Conservation (phyloP, 1,140 invertebrate species). For the Aphidius ervi region DNA sequence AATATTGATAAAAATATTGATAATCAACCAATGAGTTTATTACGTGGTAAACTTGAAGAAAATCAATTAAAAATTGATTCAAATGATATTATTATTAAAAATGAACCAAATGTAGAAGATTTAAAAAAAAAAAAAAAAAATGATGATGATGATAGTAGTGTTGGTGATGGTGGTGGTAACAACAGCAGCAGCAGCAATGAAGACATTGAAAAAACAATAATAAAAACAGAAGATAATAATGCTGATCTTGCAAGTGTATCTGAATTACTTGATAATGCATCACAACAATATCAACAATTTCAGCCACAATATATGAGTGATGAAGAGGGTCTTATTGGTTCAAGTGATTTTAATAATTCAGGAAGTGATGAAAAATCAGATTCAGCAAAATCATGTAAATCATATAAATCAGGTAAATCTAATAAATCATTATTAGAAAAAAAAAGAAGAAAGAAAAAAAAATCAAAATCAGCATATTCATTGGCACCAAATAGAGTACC, state of each 20-base stretch:
- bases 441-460: constrained; percentile 50
- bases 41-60: constrained; percentile 42
- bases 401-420: constrained; percentile 37
- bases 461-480: constrained; percentile 94
- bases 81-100: constrained; percentile 9
- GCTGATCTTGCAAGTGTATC: constrained; percentile 73
- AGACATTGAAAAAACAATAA: constrained; percentile 8
- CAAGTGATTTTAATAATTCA: constrained; percentile 75
- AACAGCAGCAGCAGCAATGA: background rate
- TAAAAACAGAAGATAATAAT: constrained; percentile 40
- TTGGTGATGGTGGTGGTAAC: background rate
- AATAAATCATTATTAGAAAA: constrained; percentile 26
- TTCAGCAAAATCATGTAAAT: constrained; percentile 47
- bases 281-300: constrained; percentile 66
- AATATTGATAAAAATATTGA: constrained; percentile 25
- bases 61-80: background rate
- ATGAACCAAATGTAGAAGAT: constrained; percentile 9
- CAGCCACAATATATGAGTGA: constrained; percentile 60
- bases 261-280: constrained; percentile 74
- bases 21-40: constrained; percentile 37
- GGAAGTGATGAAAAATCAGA: constrained; percentile 70
- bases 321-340: constrained; percentile 70
- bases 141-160: constrained; percentile 9
- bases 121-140: no score
- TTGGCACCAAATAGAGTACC: constrained; percentile 87